Base-by-base conservation (phyloP, 2,888 invertebrate species). In the Oeneis ivallda region DNA sequence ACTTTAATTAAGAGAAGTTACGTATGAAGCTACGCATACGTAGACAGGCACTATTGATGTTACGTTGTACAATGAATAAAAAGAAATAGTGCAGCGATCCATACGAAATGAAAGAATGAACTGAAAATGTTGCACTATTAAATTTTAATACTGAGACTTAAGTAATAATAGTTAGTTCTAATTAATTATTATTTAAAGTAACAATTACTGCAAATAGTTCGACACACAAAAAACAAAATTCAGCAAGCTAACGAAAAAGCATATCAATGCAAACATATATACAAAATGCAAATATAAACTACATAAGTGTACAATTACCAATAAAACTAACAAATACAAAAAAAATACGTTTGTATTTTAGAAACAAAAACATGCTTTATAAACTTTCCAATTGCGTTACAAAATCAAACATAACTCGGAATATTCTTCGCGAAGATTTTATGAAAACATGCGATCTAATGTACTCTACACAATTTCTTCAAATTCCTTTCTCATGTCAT, bases 401-500 rank as follows among this genome's bases (percentile, higher is more conserved):
- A 68, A 37, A 57, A 64, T 60, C 39, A 49, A 57, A 45, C 17
- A 26, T 45, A 13, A 56, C 19, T 41, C 39, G 5, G 11, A 56
- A 7, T 17, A 15, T 39, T 50, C 37, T 19, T 19, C 41, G 13
- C n/a, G 37, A 15, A 5, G 15, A 37, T 10, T 15, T 17, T 5
- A 15, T 41, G 11, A 15, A 17, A 37, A 15, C 37, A 15, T 5
- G 15, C 15, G 37, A 47, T 8, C 15, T 58, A 7, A 13, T 13
- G 39, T 56, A 10, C 13, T 72, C 76, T 86, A 91, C 58, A 90
- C 69, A 1, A 84, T 75, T 78, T 89, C 89, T 77, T 92, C 92
- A 6, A 92, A 71, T 61, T 92, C 92, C 72, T 89, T 89, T 65
- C 76, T 84, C 86, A 92, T 89, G 70, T 80, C 82, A 19, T 82